Conservation (phyloP, 2,113 vertebrate genomes). For the Herpetotheres cachinnans region DNA sequence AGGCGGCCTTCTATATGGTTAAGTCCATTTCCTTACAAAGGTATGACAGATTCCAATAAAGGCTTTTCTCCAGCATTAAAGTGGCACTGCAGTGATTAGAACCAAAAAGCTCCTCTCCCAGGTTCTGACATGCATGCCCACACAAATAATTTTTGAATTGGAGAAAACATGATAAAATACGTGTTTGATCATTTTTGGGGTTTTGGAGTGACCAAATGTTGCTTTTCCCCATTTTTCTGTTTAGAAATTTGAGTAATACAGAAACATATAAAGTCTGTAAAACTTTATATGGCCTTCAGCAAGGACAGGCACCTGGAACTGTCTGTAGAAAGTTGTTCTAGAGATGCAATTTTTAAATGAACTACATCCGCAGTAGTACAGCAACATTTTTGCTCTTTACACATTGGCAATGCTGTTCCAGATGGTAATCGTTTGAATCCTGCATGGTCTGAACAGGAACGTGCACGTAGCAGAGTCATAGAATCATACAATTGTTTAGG, state of each 20-base stretch:
- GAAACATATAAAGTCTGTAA: background rate
- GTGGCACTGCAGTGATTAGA: background rate
- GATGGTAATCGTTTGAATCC: background rate
- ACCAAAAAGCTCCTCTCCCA: background rate
- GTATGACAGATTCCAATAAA: background rate
- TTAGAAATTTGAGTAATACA: background rate
- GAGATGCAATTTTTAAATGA: background rate
- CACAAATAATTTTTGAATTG: background rate
- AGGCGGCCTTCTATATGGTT: background rate
- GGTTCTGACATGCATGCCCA: background rate
- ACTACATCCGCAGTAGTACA: background rate
- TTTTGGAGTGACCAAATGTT: background rate
- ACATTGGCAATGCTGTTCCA: background rate
- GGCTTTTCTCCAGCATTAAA: background rate
- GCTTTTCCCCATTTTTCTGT: background rate
- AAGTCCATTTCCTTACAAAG: background rate
- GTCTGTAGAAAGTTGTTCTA: background rate
- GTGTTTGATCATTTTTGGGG: background rate
- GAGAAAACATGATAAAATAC: background rate
- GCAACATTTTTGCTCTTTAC: background rate
- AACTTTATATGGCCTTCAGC: background rate
- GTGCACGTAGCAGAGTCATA: background rate
- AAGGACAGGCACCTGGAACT: background rate
- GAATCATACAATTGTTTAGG: background rate
- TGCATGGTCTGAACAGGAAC: background rate